phyloP scores from a whole-genome alignment of 2,797 vertebrate genomes.

The Taeniopygia guttata region DNA sequence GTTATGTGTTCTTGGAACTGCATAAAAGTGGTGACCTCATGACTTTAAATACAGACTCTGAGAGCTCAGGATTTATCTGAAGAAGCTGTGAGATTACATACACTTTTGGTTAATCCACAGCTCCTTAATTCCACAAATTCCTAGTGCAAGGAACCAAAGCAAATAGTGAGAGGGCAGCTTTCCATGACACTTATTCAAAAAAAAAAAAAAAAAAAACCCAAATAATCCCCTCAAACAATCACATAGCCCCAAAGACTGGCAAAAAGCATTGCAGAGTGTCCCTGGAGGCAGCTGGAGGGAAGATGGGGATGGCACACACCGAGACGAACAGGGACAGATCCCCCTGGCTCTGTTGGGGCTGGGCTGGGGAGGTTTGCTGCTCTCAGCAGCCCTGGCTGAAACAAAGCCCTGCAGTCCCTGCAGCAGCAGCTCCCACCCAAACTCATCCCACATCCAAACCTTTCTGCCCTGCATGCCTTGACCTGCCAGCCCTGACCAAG shows the following conservation, averaged over 20 bases:
- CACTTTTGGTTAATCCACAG: neutral
- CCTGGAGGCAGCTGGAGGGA: neutral
- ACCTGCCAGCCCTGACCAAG: neutral
- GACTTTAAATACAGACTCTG: slow-evolving; percentile 46
- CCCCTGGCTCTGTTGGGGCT: neutral
- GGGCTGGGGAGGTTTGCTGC: neutral
- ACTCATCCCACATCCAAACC: neutral
- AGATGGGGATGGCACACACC: neutral
- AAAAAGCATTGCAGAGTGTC: neutral
- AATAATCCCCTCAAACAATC: neutral
- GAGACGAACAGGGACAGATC: neutral
- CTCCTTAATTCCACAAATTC: neutral
- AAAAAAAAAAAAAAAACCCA: neutral
- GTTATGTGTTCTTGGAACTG: slow-evolving; percentile 60
- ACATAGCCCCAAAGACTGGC: neutral
- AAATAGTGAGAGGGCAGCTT: neutral
- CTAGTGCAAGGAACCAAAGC: neutral
- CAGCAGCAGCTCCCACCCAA: fast-evolving
- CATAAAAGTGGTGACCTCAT: slow-evolving; percentile 28
- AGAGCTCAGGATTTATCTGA: slow-evolving; percentile 20
- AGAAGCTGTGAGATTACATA: neutral
- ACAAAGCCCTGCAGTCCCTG: neutral
- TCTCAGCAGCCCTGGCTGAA: neutral
- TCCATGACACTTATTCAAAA: neutral
- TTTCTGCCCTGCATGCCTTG: neutral